These are phyloP conservation scores for Liparis tanakae DNA, from an alignment of 2,797 vertebrate genomes.

Conservation along the genomic window DNA sequence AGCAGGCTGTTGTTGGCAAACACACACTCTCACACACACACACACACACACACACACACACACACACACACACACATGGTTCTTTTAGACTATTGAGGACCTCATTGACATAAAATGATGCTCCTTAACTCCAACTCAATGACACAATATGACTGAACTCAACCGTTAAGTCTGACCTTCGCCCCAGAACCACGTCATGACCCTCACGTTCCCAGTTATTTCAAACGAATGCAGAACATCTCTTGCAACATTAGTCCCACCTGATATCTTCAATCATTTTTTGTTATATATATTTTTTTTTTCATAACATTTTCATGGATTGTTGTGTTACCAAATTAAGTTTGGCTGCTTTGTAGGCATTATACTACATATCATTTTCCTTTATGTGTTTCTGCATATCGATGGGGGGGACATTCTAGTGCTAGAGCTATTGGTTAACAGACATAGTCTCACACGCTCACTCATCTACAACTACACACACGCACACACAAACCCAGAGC, in stretches of 20 bases:
- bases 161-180: neutral
- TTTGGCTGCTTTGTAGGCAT: neutral
- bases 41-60: conserved; percentile 1
- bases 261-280: neutral
- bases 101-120: neutral
- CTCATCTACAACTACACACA: too few relatives aligned
- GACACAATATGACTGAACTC: neutral
- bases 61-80: neutral
- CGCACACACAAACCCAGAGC: too few relatives aligned
- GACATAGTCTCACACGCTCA: conserved; percentile 26
- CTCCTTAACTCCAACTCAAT: too few relatives aligned
- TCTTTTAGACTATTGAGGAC: neutral
- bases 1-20: conserved; percentile 17
- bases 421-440: conserved; percentile 19
- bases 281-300: neutral
- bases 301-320: neutral
- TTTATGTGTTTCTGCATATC: neutral
- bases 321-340: neutral
- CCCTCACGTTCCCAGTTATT: neutral
- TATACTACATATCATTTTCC: neutral
- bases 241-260: neutral
- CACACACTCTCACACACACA: neutral
- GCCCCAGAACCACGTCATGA: neutral
- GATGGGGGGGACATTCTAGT: neutral
- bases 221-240: neutral